Evolutionary conservation across 1,140 invertebrate species (phyloP).

Genomic region (Drosophila gunungcola): DNA sequence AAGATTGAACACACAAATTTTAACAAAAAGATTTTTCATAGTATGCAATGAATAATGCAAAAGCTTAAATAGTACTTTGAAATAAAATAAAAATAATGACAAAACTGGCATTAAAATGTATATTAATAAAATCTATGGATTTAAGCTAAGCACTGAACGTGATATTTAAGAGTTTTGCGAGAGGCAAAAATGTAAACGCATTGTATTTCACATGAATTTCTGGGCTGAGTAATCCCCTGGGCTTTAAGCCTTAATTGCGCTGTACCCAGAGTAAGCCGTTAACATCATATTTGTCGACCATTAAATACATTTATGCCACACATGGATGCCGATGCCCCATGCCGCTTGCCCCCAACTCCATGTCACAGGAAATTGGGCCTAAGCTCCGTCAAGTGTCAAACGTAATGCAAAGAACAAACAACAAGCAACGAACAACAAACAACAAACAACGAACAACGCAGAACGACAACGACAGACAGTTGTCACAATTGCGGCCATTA

Average conservation of each 20-base stretch:
- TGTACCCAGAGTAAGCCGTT: conserved; percentile 66
- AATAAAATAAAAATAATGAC: too few species aligned
- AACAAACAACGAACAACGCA: conserved; percentile 3
- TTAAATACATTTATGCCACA: conserved; percentile 62
- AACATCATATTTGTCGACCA: conserved; percentile 78
- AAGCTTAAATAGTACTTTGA: too few species aligned
- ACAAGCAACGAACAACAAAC: conserved; percentile 3
- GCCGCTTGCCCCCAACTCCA: conserved; percentile 15
- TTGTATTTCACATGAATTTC: conserved; percentile 10
- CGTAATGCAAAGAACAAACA: conserved; percentile 63
- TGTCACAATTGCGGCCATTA: conserved; percentile 70
- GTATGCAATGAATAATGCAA: too few species aligned
- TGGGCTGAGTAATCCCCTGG: conserved; percentile 2
- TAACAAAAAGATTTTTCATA: too few species aligned
- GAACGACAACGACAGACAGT: conserved; percentile 58
- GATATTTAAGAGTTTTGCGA: neutral
- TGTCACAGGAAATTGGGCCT: conserved; percentile 76
- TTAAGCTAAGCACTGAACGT: neutral
- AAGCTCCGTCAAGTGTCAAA: conserved; percentile 79
- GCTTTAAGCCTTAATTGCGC: conserved; percentile 53
- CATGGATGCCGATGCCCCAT: conserved; percentile 3
- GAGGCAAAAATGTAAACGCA: neutral
- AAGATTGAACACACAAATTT: too few species aligned
- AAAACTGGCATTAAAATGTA: too few species aligned
- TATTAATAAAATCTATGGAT: neutral